Evolutionary conservation across 2,888 invertebrate species (phyloP), one percentile per base, ranked within the genome.

Genomic region (Aspidiotus rigidus): DNA sequence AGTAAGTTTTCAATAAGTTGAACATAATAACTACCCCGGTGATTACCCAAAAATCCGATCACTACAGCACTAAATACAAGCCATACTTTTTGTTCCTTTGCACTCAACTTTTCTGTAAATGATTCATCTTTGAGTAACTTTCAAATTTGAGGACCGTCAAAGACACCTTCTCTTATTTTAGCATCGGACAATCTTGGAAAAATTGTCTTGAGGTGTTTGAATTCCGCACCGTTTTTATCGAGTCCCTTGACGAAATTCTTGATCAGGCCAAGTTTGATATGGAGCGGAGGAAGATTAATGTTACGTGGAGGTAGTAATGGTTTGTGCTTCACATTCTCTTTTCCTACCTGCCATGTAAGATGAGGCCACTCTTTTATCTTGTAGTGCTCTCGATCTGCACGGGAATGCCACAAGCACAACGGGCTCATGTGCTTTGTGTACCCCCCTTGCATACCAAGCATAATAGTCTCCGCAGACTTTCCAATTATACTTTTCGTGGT

Each of bases 341-440:
- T 44, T 17, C 49, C 63, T 13, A 15, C 44, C 8, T 16, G 16
- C 53, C 28, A 49, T 5, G 10, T 28, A 17, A 28, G 42, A 49
- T 49, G 5, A 11, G 49, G 63, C 17, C 53, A 63, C 15, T 61
- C 64, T 73, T 74, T 70, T 72, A n/a, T 67, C 17, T 64, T 67
- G 69, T 73, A 74, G 69, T 75, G 76, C 42, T 74, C 71, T 49
- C 71, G 44, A 67, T 64, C 72, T 71, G 67, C 74, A 64, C 74
- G 71, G 70, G 74, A 74, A 70, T 75, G 74, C 74, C 73, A 76
- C 40, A 74, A 62, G 67, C 74, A 63, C 53, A 53, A 16, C 1
- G 44, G 64, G 17, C 70, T 60, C 16, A 15, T 17, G 17, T 67
- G 42, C 39, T 70, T 69, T 17, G 67, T 69, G 54, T 54, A 60